Evolutionary conservation across 2,113 vertebrate genomes (phyloP), one percentile per base, ranked within the genome.

Genomic region (Motacilla tschutschensis): DNA sequence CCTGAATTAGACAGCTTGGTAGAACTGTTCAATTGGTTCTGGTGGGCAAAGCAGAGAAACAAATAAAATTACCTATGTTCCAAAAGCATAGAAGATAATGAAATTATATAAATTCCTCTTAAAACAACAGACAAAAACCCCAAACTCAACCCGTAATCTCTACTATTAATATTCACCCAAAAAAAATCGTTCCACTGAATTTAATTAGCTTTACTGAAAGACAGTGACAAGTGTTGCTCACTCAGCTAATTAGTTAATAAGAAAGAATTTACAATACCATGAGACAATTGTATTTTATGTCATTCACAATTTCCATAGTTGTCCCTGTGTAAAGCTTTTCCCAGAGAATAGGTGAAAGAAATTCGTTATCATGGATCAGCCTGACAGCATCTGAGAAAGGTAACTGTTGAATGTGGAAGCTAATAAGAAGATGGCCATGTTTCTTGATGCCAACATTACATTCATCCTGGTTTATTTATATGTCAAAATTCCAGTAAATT

Each of bases 181-280:
- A 72, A 69, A 74, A 65, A 89, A n/a, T 4, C 18, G 0, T 4
- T 55, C 29, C 13, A 24, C 31, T 47, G 26, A 54, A 85, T 84
- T 89, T 65, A 86, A 74, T 82, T 50, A 47, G 8, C 14, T 91
- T 46, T 65, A 70, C 10, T 83, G 44, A 55, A 90, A 51, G 10
- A 44, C 13, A 33, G 20, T 38, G 66, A 36, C 35, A 70, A 41
- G 20, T 46, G 11, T 73, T 76, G 31, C 24, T 46, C 50, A 64
- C 46, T 67, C 55, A 89, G 40, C 41, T 76, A 80, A 75, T 85
- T 86, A 77, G 50, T 69, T 82, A 72, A 33, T 13, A 48, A 48
- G 5, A 59, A 14, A 83, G 14, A 74, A 77, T 79, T 76, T 79
- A 46, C 24, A 54, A 25, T 63, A 33, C 63, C 47, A 53, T 31